Conservation (phyloP, 2,113 vertebrate species). For the Actinemys pallida region DNA sequence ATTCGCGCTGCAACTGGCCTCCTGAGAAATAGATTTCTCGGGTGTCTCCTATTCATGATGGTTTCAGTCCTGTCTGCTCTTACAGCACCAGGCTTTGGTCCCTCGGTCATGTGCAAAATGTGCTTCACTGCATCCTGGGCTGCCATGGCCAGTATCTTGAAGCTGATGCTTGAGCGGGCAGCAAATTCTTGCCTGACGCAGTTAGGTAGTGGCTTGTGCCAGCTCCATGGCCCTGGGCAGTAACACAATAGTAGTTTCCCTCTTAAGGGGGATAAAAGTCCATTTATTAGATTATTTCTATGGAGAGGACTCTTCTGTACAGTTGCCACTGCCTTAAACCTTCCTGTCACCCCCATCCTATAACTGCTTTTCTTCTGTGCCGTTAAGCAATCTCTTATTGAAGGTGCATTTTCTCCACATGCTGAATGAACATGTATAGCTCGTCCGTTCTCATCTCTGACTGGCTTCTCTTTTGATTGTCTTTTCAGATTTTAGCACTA, state of each 20-base stretch:
- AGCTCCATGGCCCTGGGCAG: not conserved
- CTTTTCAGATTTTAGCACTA: constrained; percentile 89
- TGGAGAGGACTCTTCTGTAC: not conserved
- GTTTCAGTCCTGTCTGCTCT: not conserved
- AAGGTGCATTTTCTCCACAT: not conserved
- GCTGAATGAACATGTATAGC: fast-evolving
- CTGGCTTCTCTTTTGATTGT: not conserved
- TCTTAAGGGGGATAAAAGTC: not conserved
- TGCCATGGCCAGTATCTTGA: not conserved
- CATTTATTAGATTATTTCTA: not conserved
- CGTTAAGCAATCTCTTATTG: not conserved
- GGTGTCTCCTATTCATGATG: not conserved
- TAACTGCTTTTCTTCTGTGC: fast-evolving
- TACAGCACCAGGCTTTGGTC: not conserved
- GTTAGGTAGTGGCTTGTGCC: not conserved
- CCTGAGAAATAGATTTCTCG: not conserved
- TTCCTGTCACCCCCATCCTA: not conserved
- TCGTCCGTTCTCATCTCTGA: not conserved
- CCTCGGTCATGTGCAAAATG: not conserved
- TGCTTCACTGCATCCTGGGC: not conserved
- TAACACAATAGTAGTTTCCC: not conserved
- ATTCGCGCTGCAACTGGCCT: not conserved
- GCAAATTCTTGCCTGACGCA: not conserved
- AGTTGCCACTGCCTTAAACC: not conserved
- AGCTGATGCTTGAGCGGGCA: not conserved